Percentiles rank a stretch among this genome's conserved stretches.
Evolutionary conservation across 2,113 vertebrate genomes (phyloP).

Genomic region (Epinephelus cyanopodus): DNA sequence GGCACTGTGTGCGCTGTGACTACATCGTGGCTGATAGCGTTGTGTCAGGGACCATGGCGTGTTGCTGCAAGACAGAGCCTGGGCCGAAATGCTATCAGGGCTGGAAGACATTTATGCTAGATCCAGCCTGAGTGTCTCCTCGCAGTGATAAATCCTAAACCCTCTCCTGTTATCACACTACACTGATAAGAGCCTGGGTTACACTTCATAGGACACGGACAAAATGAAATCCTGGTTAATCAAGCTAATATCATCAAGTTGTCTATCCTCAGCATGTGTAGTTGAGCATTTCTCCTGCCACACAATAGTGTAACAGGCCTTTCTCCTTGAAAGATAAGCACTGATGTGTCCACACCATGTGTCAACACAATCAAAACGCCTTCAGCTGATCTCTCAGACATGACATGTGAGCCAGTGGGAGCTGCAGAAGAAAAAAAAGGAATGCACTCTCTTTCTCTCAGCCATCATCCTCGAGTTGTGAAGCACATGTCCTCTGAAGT

Average conservation of each 20-base stretch:
- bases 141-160: not conserved
- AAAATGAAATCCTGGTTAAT: constrained; percentile 16
- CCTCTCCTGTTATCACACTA: constrained; percentile 14
- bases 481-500: constrained; percentile 42
- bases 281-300: not conserved
- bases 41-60: not conserved
- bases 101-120: not conserved
- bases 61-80: constrained; percentile 39
- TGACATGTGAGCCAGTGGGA: constrained; percentile 18
- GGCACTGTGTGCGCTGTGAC: constrained; percentile 51
- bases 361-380: constrained; percentile 42
- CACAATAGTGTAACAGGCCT: not conserved
- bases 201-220: constrained; percentile 1
- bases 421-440: constrained; percentile 29
- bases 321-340: constrained; percentile 39
- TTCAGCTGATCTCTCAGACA: constrained; percentile 44
- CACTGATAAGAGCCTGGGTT: constrained; percentile 15
- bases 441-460: constrained; percentile 15
- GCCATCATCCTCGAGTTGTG: constrained; percentile 25
- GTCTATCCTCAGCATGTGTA: not conserved
- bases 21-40: constrained; percentile 42
- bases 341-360: constrained; percentile 31
- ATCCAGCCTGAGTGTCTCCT: constrained; percentile 13
- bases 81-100: constrained; percentile 38
- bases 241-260: not conserved